Base-by-base conservation (phyloP, 2,113 vertebrate species). In the Siphamia tubifer region DNA sequence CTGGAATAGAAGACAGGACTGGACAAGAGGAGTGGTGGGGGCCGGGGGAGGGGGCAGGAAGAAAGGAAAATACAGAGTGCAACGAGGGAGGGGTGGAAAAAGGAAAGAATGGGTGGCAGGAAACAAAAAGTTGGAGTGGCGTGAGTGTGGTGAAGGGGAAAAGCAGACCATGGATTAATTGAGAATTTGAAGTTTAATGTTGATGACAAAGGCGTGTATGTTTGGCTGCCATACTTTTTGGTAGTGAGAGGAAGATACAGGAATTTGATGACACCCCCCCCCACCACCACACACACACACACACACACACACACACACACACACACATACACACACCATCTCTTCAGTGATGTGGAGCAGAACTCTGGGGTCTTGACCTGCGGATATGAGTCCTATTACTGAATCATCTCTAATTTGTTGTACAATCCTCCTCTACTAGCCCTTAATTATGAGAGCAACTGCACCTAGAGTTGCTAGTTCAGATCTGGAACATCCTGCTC, bases 31-130 rank as follows among this genome's bases (percentile, higher is more conserved):
- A 54, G 25, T 21, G 21, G 19, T 16, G 36, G 16, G 55, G 16
- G 28, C 4, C 43, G 57, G n/a, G n/a, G n/a, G n/a, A n/a, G 34
- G 8, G 24, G 45, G 40, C 12, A 32, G 53, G 39, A 19, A 4
- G 48, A 34, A 25, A 78, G 67, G 40, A 56, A 52, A 75, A 73
- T 54, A 60, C 28, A 20, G 65, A 58, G 16, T 25, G 49, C 25
- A 12, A 25, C 44, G 47, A 58, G 57, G 53, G 62, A 72, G 51
- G 42, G 67, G 43, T 69, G 68, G 74, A 71, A 77, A 68, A 67
- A n/a, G n/a, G n/a, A n/a, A n/a, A 61, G 40, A 67, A 44, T 16
- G 56, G 69, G 55, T 48, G 39, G 53, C 40, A 68, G 68, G 63
- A 77, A 84, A 56, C 21, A 47, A 16, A 17, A 56, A 56, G 66